A percentile compares a stretch with the other conserved stretches of the same genome.
Evolutionary conservation across 2,888 invertebrate species (phyloP).

Genomic region (Electrophaes corylata): DNA sequence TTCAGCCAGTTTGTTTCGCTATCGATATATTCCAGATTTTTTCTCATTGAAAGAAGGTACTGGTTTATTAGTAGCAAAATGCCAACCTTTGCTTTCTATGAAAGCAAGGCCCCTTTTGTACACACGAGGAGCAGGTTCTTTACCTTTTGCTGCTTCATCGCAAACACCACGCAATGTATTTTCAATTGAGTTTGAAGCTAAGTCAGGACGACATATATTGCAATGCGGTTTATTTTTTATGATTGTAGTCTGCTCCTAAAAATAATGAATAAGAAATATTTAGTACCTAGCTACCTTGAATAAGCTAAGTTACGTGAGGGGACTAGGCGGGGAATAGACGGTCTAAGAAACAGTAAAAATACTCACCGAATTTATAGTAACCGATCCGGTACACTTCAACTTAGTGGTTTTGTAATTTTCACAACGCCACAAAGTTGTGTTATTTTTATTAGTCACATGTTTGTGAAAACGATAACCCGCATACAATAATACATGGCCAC

Average conservation of each 20-base stretch:
- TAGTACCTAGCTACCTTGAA: conserved; percentile 16
- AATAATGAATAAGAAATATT: conserved; percentile 17
- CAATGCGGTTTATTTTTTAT: conserved; percentile 16
- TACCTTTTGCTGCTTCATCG: conserved; percentile 21
- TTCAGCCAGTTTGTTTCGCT: conserved; percentile 14
- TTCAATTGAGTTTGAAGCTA: conserved; percentile 18
- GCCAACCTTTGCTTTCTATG: conserved; percentile 23
- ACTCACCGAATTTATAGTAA: conserved; percentile 19
- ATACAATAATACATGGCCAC: conserved; percentile 2
- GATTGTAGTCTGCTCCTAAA: conserved; percentile 18
- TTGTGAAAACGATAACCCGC: conserved; percentile 13
- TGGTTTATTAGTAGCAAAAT: conserved; percentile 14
- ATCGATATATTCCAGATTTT: conserved; percentile 12
- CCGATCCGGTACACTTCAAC: conserved; percentile 17
- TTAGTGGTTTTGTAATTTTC: conserved; percentile 14
- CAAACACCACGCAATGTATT: conserved; percentile 18
- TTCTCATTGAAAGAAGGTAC: conserved; percentile 10
- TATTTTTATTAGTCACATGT: conserved; percentile 16
- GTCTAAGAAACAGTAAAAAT: conserved; percentile 15
- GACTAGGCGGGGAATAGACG: conserved; percentile 14
- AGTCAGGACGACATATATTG: conserved; percentile 19
- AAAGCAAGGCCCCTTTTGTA: conserved; percentile 21
- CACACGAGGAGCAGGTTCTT: conserved; percentile 22
- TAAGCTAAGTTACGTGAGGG: conserved; percentile 16
- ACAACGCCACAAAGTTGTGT: conserved; percentile 16